Evolutionary conservation across 2,797 vertebrate species (phyloP), one percentile per base, ranked within the genome.

Genomic region (Sandelia bainsii): DNA sequence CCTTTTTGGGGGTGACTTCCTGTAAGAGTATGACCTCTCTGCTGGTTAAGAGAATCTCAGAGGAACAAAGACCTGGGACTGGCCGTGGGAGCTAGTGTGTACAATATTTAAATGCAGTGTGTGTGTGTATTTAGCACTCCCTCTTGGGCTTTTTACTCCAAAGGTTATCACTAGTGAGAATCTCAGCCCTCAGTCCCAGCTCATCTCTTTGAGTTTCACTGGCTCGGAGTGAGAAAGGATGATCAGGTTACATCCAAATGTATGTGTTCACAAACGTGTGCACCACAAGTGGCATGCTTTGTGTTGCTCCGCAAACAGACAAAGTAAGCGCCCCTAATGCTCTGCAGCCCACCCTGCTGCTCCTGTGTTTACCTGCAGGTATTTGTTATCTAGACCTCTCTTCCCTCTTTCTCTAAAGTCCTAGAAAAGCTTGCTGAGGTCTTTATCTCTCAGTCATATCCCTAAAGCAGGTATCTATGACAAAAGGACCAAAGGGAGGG

Each of bases 401-500:
- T 81, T 74, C 57, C 34, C 76, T 70, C 61, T 46, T 49, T 69
- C 57, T 80, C 81, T 90, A 88, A 93, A 88, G 84, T 85, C 85
- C 80, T 58, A 87, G 80, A 82, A 87, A 87, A 57, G 74, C 75
- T 77, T 56, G 53, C 87, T 54, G 72, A 87, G 85, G 89, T 89
- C 89, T 93, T 95, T 95, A 95, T 93, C 96, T 93, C 91, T 89
- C 72, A 50, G 73, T 75, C 63, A 84, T 91, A 91, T 92, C 90
- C 92, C 90, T 93, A 86, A 87, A 95, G 94, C 95, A 96, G 96
- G 96, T 98, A 97, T 98, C 96, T 90, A 71, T 96, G 95, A 97
- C 96, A 96, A 95, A 96, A 94, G 91, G 94, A 85, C 81, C 71
- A 59, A 94, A 91, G 93, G 94, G 93, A 77, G 76, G 74, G 39